Evolutionary conservation across 2,888 invertebrate genomes (phyloP).

Genomic region (Heliconius ismenius): DNA sequence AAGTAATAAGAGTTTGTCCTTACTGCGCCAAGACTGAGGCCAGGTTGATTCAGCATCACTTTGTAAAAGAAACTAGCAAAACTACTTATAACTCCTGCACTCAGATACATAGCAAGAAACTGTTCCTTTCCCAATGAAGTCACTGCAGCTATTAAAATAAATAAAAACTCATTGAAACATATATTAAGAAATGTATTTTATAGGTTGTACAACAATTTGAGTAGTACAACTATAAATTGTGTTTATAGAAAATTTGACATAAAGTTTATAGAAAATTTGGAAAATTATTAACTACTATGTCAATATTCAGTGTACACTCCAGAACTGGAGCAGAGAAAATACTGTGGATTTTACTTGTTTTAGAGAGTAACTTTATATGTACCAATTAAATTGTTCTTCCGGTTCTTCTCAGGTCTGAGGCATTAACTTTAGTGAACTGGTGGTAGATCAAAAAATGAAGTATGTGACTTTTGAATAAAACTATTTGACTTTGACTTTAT

Average conservation of each 20-base stretch:
- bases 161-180: background rate
- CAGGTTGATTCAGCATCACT: conserved; percentile 84
- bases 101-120: conserved; percentile 93
- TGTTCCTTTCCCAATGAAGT: conserved; percentile 93
- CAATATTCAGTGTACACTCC: no score
- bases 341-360: background rate
- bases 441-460: no score
- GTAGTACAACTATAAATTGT: no score
- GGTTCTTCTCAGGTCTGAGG: no score
- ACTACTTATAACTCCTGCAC: conserved; percentile 93
- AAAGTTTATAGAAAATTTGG: background rate
- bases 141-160: conserved; percentile 81
- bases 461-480: no score
- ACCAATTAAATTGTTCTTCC: background rate
- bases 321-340: no score
- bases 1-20: conserved; percentile 64
- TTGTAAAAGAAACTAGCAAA: conserved; percentile 92
- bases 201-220: no score
- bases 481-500: no score
- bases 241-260: no score
- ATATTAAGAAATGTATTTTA: no score
- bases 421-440: no score
- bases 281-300: background rate
- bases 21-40: conserved; percentile 95
- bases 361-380: background rate